Evolutionary conservation across 2,797 vertebrate species (phyloP).

Genomic region (Botia kubotai): DNA sequence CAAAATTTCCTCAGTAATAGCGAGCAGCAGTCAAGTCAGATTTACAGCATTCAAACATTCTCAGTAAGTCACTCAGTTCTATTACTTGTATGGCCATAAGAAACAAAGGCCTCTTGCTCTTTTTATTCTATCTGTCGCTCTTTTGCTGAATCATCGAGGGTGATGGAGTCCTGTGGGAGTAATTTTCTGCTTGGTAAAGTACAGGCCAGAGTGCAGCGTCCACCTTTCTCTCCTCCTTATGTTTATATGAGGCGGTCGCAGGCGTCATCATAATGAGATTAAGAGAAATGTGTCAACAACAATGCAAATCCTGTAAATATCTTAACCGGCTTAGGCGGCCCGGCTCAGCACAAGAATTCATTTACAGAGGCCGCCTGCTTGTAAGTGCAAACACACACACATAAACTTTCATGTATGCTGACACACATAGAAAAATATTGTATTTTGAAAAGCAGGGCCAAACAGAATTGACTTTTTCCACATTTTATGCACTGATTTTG

Average conservation of each 20-base stretch:
- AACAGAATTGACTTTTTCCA: not conserved
- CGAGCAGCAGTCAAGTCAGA: constrained; percentile 42
- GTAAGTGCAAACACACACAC: constrained; percentile 23
- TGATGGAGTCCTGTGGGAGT: constrained; percentile 39
- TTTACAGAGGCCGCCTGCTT: not conserved
- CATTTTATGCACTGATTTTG: not conserved
- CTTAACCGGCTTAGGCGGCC: constrained; percentile 54
- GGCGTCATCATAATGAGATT: constrained; percentile 56
- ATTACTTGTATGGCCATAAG: constrained; percentile 2
- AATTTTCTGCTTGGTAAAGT: constrained; percentile 39
- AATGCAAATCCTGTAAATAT: constrained; percentile 60
- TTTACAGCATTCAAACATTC: constrained; percentile 36
- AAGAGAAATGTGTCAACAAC: constrained; percentile 59
- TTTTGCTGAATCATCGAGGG: constrained; percentile 45
- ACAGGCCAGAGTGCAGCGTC: constrained; percentile 31
- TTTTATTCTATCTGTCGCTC: not conserved
- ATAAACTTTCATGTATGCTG: constrained; percentile 17
- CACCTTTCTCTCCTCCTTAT: not conserved
- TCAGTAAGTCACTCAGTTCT: constrained; percentile 28
- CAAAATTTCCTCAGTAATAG: constrained; percentile 24
- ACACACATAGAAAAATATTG: not conserved
- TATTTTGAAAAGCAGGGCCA: constrained; percentile 8
- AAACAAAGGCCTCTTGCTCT: constrained; percentile 7
- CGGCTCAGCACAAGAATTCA: no score
- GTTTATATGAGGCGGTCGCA: constrained; percentile 33